Evolutionary conservation across 2,113 vertebrate species (phyloP).

Genomic region (Actenoides hombroni): DNA sequence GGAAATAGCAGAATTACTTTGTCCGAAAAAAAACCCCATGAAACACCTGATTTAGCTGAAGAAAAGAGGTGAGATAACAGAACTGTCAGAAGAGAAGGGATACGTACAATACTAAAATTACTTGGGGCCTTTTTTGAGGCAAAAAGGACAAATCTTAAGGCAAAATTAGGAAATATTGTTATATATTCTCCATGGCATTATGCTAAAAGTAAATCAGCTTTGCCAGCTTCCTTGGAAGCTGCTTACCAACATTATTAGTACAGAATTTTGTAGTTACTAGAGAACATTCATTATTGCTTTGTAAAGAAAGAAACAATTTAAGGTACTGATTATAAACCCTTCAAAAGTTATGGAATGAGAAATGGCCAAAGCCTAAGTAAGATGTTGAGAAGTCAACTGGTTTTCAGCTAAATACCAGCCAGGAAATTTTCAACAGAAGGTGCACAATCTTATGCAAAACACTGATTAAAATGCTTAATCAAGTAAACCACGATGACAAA

Average conservation of each 20-base stretch:
- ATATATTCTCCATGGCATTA: background rate
- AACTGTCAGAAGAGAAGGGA: background rate
- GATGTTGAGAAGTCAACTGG: background rate
- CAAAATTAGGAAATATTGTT: background rate
- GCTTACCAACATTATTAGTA: background rate
- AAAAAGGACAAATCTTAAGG: background rate
- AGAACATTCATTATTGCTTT: background rate
- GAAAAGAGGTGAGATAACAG: background rate
- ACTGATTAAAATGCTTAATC: conserved; percentile 63
- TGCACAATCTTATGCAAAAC: conserved; percentile 26
- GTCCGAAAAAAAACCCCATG: background rate
- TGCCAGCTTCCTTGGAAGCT: background rate
- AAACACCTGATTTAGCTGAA: background rate
- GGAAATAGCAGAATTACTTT: background rate
- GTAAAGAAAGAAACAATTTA: background rate
- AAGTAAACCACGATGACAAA: conserved; percentile 40
- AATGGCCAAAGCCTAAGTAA: background rate
- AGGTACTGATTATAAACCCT: background rate
- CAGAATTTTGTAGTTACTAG: background rate
- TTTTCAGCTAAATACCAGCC: conserved; percentile 39
- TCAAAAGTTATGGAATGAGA: background rate
- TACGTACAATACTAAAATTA: background rate
- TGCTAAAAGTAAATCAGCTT: background rate
- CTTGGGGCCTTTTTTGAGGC: background rate
- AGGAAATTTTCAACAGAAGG: conserved; percentile 43